Conservation (phyloP, 2,888 invertebrate genomes). For the Metallyticus violacea region DNA sequence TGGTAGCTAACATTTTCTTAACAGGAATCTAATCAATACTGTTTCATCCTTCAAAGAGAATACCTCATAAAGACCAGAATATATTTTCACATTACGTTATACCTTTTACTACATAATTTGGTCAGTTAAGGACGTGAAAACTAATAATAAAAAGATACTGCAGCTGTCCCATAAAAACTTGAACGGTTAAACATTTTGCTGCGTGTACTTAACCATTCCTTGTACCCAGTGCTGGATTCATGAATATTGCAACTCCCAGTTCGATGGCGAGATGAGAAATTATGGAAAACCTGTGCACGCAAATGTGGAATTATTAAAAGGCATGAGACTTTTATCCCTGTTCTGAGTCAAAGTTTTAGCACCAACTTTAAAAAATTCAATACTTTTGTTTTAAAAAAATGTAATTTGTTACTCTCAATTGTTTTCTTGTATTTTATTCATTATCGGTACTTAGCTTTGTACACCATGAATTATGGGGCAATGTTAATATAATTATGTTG, state of each 20-base stretch:
- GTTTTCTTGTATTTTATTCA: background rate
- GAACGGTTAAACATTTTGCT: background rate
- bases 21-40: background rate
- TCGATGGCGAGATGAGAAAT: background rate
- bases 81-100: background rate
- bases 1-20: too few species aligned
- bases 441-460: background rate
- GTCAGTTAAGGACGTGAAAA: background rate
- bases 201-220: too few species aligned
- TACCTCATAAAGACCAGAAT: background rate
- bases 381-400: background rate
- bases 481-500: too few species aligned
- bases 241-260: background rate
- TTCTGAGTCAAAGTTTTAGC: background rate
- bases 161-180: background rate
- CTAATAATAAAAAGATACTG: background rate
- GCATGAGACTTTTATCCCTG: background rate
- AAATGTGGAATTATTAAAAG: background rate
- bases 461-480: too few species aligned
- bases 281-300: background rate
- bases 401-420: background rate
- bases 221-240: background rate
- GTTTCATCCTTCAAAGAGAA: background rate
- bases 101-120: background rate
- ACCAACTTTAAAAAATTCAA: background rate